Evolutionary conservation across 2,888 invertebrate species (phyloP).

Genomic region (Galeopsomyia nigrocyanea): DNA sequence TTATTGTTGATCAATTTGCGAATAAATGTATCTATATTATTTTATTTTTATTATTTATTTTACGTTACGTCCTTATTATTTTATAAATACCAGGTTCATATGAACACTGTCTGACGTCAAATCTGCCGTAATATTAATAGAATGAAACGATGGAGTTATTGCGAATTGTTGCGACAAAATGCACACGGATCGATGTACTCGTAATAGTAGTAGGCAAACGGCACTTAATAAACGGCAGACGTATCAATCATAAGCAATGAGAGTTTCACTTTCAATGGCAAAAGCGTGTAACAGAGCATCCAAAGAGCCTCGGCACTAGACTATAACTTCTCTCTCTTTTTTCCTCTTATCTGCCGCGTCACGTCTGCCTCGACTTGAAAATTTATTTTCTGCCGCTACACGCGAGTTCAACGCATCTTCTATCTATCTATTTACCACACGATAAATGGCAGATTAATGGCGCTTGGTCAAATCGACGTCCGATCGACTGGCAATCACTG

Average conservation of each 20-base stretch:
- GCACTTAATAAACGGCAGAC: constrained; percentile 47
- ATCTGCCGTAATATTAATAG: too few relatives aligned
- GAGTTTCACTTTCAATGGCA: constrained; percentile 65
- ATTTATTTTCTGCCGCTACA: constrained; percentile 44
- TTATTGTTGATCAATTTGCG: too few relatives aligned
- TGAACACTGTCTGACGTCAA: too few relatives aligned
- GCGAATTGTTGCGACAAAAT: too few relatives aligned
- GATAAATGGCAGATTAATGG: constrained; percentile 44
- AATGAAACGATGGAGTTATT: too few relatives aligned
- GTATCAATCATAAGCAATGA: constrained; percentile 66
- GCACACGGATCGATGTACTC: constrained; percentile 2
- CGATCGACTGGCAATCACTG: constrained; percentile 28
- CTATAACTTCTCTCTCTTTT: too few relatives aligned
- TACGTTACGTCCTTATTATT: too few relatives aligned
- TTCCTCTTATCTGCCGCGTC: constrained; percentile 41
- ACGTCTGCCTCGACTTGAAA: constrained; percentile 39
- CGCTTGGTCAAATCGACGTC: constrained; percentile 31
- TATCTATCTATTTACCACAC: background rate
- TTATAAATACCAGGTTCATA: too few relatives aligned
- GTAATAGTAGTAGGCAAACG: constrained; percentile 34
- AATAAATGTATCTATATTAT: too few relatives aligned
- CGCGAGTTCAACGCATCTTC: constrained; percentile 33
- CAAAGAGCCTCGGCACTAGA: constrained; percentile 47
- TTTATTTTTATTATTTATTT: too few relatives aligned
- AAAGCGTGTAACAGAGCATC: constrained; percentile 51